A percentile compares a stretch with the other conserved stretches of the same genome.
phyloP scores from a whole-genome alignment of 2,888 invertebrate species.

The Andrena hattorfiana region DNA sequence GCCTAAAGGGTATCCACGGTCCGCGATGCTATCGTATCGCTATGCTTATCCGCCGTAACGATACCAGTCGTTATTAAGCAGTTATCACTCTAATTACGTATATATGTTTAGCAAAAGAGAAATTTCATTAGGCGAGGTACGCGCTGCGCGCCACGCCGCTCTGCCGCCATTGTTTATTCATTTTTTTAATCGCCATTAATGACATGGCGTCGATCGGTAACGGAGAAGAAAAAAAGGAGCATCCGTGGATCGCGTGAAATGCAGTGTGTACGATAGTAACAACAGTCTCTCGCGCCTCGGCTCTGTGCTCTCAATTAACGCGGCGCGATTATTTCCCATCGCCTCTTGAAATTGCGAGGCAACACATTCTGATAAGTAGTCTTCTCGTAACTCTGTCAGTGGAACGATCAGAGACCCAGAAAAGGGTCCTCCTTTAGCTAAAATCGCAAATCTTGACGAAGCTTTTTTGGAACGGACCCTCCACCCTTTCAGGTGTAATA shows the following conservation, averaged over 20 bases:
- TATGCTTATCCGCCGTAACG: slow-evolving; percentile 69
- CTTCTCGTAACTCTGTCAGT: background rate
- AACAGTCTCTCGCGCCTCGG: slow-evolving; percentile 6
- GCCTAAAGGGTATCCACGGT: slow-evolving; percentile 51
- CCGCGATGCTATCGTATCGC: slow-evolving; percentile 56
- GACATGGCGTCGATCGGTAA: slow-evolving; percentile 32
- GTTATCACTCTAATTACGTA: slow-evolving; percentile 68
- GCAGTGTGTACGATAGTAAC: background rate
- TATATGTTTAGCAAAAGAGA: slow-evolving; percentile 65
- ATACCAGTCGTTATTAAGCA: slow-evolving; percentile 64
- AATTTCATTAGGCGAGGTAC: slow-evolving; percentile 52
- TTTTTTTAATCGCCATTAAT: slow-evolving; percentile 53
- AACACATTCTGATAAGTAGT: background rate
- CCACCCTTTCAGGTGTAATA: no score
- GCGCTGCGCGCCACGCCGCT: background rate
- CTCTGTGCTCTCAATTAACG: slow-evolving; percentile 35
- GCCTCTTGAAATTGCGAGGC: slow-evolving; percentile 7
- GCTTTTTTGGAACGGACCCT: no score
- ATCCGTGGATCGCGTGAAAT: slow-evolving; percentile 1
- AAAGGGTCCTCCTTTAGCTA: no score
- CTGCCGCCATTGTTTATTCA: slow-evolving; percentile 54
- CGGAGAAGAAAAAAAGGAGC: background rate
- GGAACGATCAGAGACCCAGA: no score
- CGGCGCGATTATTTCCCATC: slow-evolving; percentile 1
- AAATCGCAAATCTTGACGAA: no score